Percentiles rank a stretch among this genome's conserved stretches.
These are phyloP conservation scores for Telenomus remus DNA, from an alignment of 1,140 invertebrate genomes.

Conservation along the genomic window DNA sequence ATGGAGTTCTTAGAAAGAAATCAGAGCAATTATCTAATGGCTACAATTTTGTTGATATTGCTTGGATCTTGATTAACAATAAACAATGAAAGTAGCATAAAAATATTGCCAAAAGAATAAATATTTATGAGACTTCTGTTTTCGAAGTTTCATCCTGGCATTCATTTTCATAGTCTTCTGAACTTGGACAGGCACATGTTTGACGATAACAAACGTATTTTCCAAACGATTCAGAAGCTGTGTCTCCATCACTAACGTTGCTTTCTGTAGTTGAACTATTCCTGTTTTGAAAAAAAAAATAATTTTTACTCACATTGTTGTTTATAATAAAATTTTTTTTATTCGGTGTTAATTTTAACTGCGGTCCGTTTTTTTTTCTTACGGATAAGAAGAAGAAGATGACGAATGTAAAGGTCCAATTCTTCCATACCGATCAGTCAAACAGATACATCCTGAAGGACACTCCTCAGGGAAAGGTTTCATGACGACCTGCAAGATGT, in stretches of 20 bases:
- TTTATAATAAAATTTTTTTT: too few relatives aligned
- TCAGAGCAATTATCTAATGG: too few relatives aligned
- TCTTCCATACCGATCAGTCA: constrained; percentile 28
- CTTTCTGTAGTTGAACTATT: constrained; percentile 22
- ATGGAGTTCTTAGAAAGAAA: too few relatives aligned
- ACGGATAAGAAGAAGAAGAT: constrained; percentile 21
- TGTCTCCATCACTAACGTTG: constrained; percentile 6
- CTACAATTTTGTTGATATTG: too few relatives aligned
- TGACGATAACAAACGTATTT: constrained; percentile 11
- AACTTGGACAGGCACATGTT: background rate
- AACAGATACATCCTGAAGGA: constrained; percentile 44
- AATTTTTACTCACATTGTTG: too few relatives aligned
- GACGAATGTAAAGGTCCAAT: constrained; percentile 19
- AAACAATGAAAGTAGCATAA: too few relatives aligned
- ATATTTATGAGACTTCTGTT: background rate
- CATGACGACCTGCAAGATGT: background rate
- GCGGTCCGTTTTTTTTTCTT: background rate
- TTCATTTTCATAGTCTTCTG: too few relatives aligned
- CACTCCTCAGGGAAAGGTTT: constrained; percentile 35
- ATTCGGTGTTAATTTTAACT: background rate
- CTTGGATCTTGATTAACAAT: too few relatives aligned
- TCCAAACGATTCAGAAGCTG: constrained; percentile 11
- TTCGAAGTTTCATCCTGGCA: background rate
- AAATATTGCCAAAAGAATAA: too few relatives aligned
- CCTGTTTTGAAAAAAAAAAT: constrained; percentile 16